Percentiles rank a stretch among this genome's conserved stretches.
Evolutionary conservation across 2,113 vertebrate species (phyloP).

Genomic region (Hucho hucho): DNA sequence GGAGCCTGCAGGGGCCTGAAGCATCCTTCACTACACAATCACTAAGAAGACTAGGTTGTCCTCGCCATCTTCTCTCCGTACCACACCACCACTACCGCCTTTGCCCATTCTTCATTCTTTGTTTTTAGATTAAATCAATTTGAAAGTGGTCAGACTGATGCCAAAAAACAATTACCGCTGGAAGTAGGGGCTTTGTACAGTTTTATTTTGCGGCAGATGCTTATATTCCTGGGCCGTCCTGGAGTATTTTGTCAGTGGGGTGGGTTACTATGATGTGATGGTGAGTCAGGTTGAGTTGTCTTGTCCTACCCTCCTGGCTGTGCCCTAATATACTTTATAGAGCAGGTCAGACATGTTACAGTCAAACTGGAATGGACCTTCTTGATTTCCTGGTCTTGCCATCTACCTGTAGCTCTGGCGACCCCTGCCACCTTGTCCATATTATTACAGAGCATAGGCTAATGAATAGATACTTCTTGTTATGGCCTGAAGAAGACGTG

Average conservation of each 20-base stretch:
- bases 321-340: constrained; percentile 41
- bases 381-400: constrained; percentile 49
- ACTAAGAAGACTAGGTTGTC: constrained; percentile 38
- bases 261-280: constrained; percentile 18
- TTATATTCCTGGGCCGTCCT: constrained; percentile 23
- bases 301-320: constrained; percentile 8
- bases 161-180: not conserved
- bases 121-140: constrained; percentile 53
- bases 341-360: constrained; percentile 41
- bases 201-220: constrained; percentile 45
- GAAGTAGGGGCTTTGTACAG: constrained; percentile 41
- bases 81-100: constrained; percentile 12
- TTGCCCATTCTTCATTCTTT: constrained; percentile 52
- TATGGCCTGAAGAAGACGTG: constrained; percentile 56
- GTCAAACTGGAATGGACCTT: constrained; percentile 47
- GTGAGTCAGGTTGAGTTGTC: constrained; percentile 11
- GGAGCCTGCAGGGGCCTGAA: constrained; percentile 17
- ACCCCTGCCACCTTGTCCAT: constrained; percentile 40
- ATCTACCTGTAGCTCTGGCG: constrained; percentile 41
- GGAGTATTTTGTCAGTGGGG: constrained; percentile 35
- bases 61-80: constrained; percentile 12
- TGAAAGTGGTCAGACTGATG: constrained; percentile 1
- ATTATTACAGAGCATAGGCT: constrained; percentile 52
- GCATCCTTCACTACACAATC: constrained; percentile 21
- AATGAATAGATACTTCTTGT: constrained; percentile 45